Evolutionary conservation across 2,113 vertebrate genomes (phyloP).

Genomic region (Centropus bengalensis): DNA sequence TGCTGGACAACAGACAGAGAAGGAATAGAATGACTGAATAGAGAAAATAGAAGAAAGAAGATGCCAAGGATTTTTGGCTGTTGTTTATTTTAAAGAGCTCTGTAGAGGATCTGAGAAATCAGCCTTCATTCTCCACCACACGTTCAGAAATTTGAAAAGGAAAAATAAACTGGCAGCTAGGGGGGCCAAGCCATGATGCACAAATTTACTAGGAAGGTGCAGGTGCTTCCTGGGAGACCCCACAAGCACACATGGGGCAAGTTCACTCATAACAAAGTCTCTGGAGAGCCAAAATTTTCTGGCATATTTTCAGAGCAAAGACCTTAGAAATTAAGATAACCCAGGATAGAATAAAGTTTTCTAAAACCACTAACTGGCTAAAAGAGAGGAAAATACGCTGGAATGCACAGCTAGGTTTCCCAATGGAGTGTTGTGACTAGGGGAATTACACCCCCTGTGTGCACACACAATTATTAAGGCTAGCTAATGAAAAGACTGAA

Average conservation of each 20-base stretch:
- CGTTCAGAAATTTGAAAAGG: neutral
- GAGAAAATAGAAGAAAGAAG: neutral
- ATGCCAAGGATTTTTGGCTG: neutral
- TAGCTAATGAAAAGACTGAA: neutral
- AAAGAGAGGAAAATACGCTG: neutral
- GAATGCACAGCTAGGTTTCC: neutral
- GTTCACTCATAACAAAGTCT: neutral
- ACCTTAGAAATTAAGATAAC: neutral
- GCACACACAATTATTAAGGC: neutral
- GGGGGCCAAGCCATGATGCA: neutral
- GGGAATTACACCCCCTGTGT: neutral
- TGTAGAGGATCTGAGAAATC: neutral
- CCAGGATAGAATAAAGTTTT: neutral
- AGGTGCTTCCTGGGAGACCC: neutral
- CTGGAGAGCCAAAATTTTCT: neutral
- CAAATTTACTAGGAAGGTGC: neutral
- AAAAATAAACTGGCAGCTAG: neutral
- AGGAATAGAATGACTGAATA: neutral
- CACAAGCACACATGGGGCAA: neutral
- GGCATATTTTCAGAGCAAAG: neutral
- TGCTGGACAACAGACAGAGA: neutral
- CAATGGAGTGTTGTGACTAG: neutral
- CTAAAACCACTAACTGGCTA: neutral
- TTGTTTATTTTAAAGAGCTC: neutral
- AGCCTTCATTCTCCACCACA: neutral